phyloP scores from a whole-genome alignment of 2,113 vertebrate genomes.

The Azemiops feae region DNA sequence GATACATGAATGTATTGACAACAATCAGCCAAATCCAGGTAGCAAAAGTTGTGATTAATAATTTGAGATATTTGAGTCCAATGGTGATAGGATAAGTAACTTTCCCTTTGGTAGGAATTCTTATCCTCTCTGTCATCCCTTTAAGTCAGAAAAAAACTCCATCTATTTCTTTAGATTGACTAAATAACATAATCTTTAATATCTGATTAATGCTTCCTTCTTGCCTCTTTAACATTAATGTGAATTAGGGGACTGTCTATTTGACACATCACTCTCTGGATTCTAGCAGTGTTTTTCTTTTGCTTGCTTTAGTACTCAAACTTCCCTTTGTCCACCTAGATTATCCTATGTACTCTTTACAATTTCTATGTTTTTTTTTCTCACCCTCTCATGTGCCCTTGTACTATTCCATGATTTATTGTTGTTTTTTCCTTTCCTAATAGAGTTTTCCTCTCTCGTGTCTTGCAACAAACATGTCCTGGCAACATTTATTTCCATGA shows the following conservation, averaged over 20 bases:
- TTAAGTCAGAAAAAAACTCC: neutral
- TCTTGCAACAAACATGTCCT: neutral
- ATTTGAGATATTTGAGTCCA: neutral
- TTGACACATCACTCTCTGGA: neutral
- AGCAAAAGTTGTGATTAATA: neutral
- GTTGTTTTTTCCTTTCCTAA: neutral
- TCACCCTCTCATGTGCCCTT: neutral
- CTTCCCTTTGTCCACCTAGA: neutral
- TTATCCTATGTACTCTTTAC: neutral
- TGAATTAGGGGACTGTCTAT: neutral
- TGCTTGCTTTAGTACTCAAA: neutral
- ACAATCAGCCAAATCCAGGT: neutral
- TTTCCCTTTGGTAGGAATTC: neutral
- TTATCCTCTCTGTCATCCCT: neutral
- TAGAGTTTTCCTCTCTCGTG: neutral
- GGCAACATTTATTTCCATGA: neutral
- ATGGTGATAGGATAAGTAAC: neutral
- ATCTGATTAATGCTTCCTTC: neutral
- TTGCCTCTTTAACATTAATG: neutral
- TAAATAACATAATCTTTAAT: neutral
- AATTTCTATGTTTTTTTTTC: neutral
- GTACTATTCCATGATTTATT: neutral
- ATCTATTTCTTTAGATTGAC: neutral
- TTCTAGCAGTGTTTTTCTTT: neutral
- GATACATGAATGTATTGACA: neutral